Evolutionary conservation across 2,888 invertebrate species (phyloP), one percentile per base, ranked within the genome.

Genomic region (Pterostichus niger): DNA sequence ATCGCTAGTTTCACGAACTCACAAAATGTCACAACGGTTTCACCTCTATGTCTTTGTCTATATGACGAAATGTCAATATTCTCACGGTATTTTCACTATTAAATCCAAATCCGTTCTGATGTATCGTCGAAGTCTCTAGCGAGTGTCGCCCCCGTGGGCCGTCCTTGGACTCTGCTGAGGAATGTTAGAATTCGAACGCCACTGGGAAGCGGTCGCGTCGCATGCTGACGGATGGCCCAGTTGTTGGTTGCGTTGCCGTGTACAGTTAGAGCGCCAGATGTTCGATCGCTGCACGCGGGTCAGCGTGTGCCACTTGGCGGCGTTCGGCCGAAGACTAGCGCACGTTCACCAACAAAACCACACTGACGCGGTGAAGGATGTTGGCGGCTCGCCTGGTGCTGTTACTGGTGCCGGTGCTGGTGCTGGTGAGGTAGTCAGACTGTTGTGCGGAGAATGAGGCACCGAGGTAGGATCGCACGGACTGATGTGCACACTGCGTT

Each of bases 301-400:
- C 73, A 33, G n/a, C 54, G 73, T 81, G 81, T 81, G 71, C 81
- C 81, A 81, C 81, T 81, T 81, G 81, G 52, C 68, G 73, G 71
- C 73, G 61, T 61, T 17, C 81, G 71, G 49, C 73, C 40, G 71
- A 73, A 81, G 81, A 81, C 71, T 73, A 73, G 56, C 56, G 71
- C 35, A 44, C 56, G 54, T 71, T 71, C 68, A 54, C 80, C 52
- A 81, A 81, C 81, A 81, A 81, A 68, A 81, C 73, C 15, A 73
- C 46, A 71, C 54, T 52, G 81, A 73, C 73, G 40, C 15, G n/a
- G 17, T 46, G 49, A 24, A 73, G 31, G 49, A 10, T n/a, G 49
- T 49, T 49, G n/a, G 33, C 64, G 35, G 64, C 35, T 31, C 33
- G 33, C 35, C 31, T 59, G 11, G 49, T n/a, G 5, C n/a, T 10